phyloP scores from a whole-genome alignment of 1,140 invertebrate species.

The Dreissena polymorpha region DNA sequence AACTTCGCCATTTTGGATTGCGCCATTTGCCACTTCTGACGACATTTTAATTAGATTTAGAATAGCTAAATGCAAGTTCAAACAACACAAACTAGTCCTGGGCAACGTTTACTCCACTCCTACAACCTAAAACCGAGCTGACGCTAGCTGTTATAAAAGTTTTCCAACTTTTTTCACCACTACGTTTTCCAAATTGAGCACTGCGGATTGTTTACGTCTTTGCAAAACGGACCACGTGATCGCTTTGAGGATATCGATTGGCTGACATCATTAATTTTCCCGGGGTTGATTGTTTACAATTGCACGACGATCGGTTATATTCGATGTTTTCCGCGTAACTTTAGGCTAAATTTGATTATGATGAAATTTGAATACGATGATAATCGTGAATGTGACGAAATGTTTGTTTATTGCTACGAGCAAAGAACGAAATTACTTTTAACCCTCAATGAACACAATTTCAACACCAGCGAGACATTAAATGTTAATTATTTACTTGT shows the following conservation, averaged over 20 bases:
- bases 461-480: too few relatives aligned
- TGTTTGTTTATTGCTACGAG: too few relatives aligned
- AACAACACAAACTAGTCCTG: not conserved
- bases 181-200: not conserved
- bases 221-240: slow-evolving; percentile 25
- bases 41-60: slow-evolving; percentile 16
- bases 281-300: slow-evolving; percentile 45
- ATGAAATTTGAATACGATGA: too few relatives aligned
- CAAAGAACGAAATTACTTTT: too few relatives aligned
- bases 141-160: not conserved
- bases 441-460: too few relatives aligned
- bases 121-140: not conserved
- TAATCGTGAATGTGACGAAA: too few relatives aligned
- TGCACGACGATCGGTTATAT: too few relatives aligned
- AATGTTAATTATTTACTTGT: too few relatives aligned
- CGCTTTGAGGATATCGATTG: not conserved
- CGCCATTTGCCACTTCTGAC: slow-evolving; percentile 27
- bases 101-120: not conserved
- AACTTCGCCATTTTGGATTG: slow-evolving; percentile 49
- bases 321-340: too few relatives aligned
- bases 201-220: slow-evolving; percentile 43
- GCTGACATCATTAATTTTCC: slow-evolving; percentile 27
- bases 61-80: not conserved
- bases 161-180: not conserved
- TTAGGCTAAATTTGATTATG: too few relatives aligned